A percentile compares a stretch with the other conserved stretches of the same genome.
phyloP scores from a whole-genome alignment of 1,140 invertebrate species.

The Cepaea nemoralis region DNA sequence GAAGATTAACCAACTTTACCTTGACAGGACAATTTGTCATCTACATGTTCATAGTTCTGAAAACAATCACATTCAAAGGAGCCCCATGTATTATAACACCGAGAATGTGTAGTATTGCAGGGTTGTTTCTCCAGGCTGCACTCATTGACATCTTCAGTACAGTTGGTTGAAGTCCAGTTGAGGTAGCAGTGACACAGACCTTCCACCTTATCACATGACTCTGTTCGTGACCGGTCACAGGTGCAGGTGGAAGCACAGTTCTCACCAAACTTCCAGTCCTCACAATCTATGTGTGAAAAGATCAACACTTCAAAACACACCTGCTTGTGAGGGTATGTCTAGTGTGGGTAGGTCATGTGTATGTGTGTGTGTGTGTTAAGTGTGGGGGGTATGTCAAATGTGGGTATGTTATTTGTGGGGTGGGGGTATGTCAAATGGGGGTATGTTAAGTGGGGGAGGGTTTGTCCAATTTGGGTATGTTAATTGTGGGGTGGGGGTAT shows the following conservation, averaged over 20 bases:
- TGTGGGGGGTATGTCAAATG: too few species aligned
- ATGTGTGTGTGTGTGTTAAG: too few species aligned
- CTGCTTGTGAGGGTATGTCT: too few species aligned
- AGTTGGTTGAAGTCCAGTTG: constrained; percentile 10
- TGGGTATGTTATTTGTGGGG: too few species aligned
- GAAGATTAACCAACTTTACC: too few species aligned
- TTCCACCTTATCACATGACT: neutral
- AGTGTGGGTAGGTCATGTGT: too few species aligned
- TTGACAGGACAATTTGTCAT: neutral
- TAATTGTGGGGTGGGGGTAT: too few species aligned
- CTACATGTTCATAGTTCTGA: neutral
- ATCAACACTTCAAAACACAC: too few species aligned
- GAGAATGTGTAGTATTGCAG: neutral
- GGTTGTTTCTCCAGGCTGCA: neutral
- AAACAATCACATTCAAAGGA: neutral
- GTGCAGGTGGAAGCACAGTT: neutral
- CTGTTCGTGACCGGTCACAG: neutral
- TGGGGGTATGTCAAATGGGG: too few species aligned
- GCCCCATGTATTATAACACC: neutral
- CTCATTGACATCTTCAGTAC: neutral
- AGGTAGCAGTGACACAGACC: neutral
- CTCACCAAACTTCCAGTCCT: neutral
- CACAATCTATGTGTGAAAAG: neutral
- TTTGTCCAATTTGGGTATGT: too few species aligned
- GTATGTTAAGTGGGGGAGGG: too few species aligned